phyloP scores from a whole-genome alignment of 2,113 vertebrate genomes.

The Taurulus bubalis region DNA sequence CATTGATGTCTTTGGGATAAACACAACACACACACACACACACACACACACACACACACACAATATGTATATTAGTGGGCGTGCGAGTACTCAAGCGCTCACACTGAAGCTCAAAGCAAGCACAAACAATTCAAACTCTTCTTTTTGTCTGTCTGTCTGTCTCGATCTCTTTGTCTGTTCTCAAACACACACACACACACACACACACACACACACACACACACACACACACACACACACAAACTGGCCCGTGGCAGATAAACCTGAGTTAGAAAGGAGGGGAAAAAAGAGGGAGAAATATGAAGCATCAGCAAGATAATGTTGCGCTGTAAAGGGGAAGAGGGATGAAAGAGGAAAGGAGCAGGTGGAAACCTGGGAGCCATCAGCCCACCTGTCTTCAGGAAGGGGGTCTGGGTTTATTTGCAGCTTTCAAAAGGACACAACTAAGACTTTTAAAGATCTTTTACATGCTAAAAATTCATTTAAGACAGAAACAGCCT shows the following conservation, averaged over 20 bases:
- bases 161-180: constrained; percentile 17
- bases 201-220: constrained; percentile 8
- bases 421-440: neutral
- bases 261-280: constrained; percentile 33
- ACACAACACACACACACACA: constrained; percentile 28
- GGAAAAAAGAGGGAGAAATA: constrained; percentile 31
- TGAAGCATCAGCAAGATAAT: constrained; percentile 37
- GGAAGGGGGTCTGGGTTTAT: neutral
- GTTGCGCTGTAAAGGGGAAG: neutral
- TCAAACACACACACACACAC: neutral
- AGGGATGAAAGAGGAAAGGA: neutral
- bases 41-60: constrained; percentile 22
- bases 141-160: constrained; percentile 16
- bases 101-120: constrained; percentile 32
- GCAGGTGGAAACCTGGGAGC: neutral
- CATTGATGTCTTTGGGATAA: neutral
- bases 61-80: constrained; percentile 3
- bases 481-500: too few relatives aligned
- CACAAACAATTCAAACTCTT: constrained; percentile 45
- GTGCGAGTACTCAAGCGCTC: constrained; percentile 10
- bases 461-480: neutral
- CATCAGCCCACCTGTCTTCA: neutral
- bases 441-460: neutral
- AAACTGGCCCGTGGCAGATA: constrained; percentile 17
- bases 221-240: constrained; percentile 6